These are phyloP conservation scores for Morinoia aosen DNA, from an alignment of 2,888 invertebrate genomes.

Conservation along the genomic window DNA sequence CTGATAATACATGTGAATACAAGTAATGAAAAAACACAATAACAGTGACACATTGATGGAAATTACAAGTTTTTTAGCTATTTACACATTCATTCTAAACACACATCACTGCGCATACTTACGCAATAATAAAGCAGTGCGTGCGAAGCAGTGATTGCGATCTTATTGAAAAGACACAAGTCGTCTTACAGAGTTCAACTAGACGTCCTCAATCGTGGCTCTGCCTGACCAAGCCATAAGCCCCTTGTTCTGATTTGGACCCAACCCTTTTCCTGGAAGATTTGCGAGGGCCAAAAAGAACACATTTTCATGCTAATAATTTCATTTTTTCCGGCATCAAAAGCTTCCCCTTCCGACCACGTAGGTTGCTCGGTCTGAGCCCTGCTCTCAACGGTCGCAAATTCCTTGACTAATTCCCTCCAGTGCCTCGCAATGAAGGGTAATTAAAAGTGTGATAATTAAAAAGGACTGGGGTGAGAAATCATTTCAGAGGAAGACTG, in stretches of 20 bases:
- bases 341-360: conserved; percentile 10
- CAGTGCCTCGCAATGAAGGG: conserved; percentile 51
- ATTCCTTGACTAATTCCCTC: conserved; percentile 44
- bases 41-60: too few species aligned
- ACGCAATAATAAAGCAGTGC: not conserved
- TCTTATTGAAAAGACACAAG: not conserved
- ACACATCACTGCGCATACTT: not conserved
- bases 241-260: not conserved
- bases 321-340: not conserved
- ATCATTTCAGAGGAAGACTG: conserved; percentile 44
- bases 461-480: conserved; percentile 53
- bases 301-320: conserved; percentile 10
- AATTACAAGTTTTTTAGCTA: not conserved
- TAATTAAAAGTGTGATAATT: conserved; percentile 51
- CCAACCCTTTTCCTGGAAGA: not conserved
- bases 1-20: too few species aligned
- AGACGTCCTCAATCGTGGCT: not conserved
- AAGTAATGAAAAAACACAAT: too few species aligned
- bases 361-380: not conserved
- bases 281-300: not conserved
- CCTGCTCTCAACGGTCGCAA: not conserved
- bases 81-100: not conserved
- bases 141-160: not conserved
- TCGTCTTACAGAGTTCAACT: not conserved
- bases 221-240: not conserved